These are phyloP conservation scores for Phallusia fumigata DNA, from an alignment of 23 tunicate genomes.

Conservation along the genomic window DNA sequence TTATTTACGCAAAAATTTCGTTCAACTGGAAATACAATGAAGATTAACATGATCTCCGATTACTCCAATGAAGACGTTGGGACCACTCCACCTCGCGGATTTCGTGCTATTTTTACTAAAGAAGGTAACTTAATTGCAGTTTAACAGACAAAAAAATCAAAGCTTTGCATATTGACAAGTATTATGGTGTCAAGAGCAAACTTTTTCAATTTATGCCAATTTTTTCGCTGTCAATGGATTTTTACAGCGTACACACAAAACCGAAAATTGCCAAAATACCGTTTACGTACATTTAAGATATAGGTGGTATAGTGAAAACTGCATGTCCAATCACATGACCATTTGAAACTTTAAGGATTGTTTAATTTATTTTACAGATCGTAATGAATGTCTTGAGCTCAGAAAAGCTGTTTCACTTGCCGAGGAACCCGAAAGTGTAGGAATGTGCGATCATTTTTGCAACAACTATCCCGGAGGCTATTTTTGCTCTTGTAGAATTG, in stretches of 20 bases:
- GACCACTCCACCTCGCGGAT: constrained; percentile 34
- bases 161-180: no score
- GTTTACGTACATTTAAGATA: no score
- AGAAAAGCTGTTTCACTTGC: neutral
- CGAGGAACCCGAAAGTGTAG: constrained; percentile 39
- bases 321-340: no score
- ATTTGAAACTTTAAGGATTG: no score
- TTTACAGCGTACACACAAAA: no score
- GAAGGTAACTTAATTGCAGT: no score
- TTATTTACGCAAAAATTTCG: constrained; percentile 20
- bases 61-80: constrained; percentile 59
- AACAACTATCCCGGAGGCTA: constrained; percentile 68
- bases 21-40: constrained; percentile 33
- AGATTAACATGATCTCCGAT: constrained; percentile 45
- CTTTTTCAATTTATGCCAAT: no score
- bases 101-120: constrained; percentile 34
- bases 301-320: neutral
- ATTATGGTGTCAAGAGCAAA: no score
- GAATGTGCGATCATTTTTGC: constrained; percentile 73
- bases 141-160: no score
- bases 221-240: no score
- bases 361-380: no score
- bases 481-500: constrained; percentile 53
- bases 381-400: constrained; percentile 53
- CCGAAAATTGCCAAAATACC: no score